These are phyloP conservation scores for Cricetomys ansorgei DNA, from an alignment of 2,113 vertebrate species.

Conservation along the genomic window DNA sequence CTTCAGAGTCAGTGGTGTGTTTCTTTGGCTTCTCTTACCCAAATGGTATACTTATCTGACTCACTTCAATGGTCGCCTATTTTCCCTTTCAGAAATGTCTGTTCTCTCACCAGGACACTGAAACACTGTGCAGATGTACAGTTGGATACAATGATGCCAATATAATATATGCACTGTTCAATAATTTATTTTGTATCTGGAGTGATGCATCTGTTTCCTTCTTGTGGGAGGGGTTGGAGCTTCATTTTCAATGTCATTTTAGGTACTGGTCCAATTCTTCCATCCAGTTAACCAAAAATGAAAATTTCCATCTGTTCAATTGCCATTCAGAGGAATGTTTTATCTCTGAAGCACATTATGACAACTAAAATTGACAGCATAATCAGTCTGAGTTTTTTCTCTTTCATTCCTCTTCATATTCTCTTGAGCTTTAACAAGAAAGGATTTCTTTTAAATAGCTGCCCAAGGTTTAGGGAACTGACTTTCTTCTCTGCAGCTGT, in stretches of 20 bases:
- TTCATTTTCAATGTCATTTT: slow-evolving; percentile 82
- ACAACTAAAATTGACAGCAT: slow-evolving; percentile 84
- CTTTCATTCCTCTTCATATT: slow-evolving; percentile 75
- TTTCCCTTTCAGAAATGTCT: slow-evolving; percentile 81
- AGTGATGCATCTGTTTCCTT: slow-evolving; percentile 84
- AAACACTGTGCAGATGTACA: slow-evolving; percentile 84
- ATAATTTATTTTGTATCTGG: slow-evolving; percentile 85
- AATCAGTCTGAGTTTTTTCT: slow-evolving; percentile 79
- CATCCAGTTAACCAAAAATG: slow-evolving; percentile 85
- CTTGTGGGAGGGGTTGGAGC: slow-evolving; percentile 76
- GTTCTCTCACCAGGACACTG: slow-evolving; percentile 81
- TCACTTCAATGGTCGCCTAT: slow-evolving; percentile 81
- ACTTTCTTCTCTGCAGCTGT: slow-evolving; percentile 49
- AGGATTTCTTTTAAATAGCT: slow-evolving; percentile 54
- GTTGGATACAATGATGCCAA: slow-evolving; percentile 83
- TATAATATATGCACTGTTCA: slow-evolving; percentile 84
- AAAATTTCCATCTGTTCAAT: slow-evolving; percentile 85
- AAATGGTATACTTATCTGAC: slow-evolving; percentile 78
- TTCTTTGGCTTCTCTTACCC: slow-evolving; percentile 76
- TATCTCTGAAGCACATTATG: slow-evolving; percentile 83
- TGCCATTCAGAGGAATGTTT: slow-evolving; percentile 84
- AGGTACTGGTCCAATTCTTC: slow-evolving; percentile 84
- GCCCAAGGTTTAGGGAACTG: slow-evolving; percentile 53
- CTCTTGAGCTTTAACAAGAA: slow-evolving; percentile 78
- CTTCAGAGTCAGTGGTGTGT: slow-evolving; percentile 76